Evolutionary conservation across 2,797 vertebrate genomes (phyloP), one percentile per base, ranked within the genome.

Genomic region (Thunnus albacares): DNA sequence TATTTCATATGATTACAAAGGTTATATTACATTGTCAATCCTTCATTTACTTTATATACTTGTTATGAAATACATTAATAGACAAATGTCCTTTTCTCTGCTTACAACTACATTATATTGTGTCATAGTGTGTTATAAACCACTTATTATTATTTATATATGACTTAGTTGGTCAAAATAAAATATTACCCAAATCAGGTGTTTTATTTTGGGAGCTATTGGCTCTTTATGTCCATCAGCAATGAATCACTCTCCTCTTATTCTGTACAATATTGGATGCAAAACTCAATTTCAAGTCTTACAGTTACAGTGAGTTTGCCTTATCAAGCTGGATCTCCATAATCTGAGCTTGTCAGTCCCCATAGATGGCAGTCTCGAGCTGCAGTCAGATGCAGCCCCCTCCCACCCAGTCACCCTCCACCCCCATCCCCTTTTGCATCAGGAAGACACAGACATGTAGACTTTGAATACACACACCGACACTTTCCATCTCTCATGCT

Each of bases 341-440:
- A 79, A 70, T 64, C 53, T 64, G 41, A 84, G 56, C 71, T 26
- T 51, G 49, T 85, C 83, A 73, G 65, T 73, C 89, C 87, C 93
- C 74, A 84, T 90, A 94, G 93, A 91, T 89, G 94, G 93, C 93
- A 91, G 86, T 87, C 69, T 90, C 43, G 92, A 93, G 93, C 91
- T 75, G 63, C 80, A 83, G 58, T 57, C 82, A 62, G 67, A 71
- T 47, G 12, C 3, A 65, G 1, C 58, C 62, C 70, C 45, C 58
- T 59, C 57, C 57, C 28, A 33, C 9, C 24, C 24, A 24, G 24
- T 24, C 55, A 22, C 4, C 58, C 0, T 5, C 9, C 26, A 20
- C 61, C 14, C 15, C 7, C 15, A 10, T 24, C 43, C 24, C 2
- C 22, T 17, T 17, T 57, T 77, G 6, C n/a, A 58, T 58, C 70